Base-by-base conservation (phyloP, 2,888 invertebrate species). In the Pecten maximus region DNA sequence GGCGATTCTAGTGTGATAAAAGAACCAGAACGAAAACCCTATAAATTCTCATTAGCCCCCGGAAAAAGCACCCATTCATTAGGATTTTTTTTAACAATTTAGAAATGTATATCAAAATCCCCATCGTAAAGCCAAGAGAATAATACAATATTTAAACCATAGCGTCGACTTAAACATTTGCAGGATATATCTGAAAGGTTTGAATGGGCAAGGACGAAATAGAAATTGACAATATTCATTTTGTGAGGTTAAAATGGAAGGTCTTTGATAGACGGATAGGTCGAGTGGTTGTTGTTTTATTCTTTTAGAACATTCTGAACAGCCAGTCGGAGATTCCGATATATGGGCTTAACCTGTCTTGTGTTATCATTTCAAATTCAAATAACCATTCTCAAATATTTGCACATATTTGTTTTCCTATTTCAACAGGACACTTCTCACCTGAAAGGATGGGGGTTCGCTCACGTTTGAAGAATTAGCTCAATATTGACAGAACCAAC, bases 361-460 rank as follows among this genome's bases (percentile, higher is more conserved):
- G 74, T 74, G 74, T 74, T 74, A 28, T 74, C 35, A 74, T 74
- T 74, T 35, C 28, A 74, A 74, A 74, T 74, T 74, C 74, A 35
- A 74, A 74, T 74, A 74, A 74, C 74, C 74, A 74, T 74, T 15
- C 10, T 35, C 74, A 74, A 74, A 74, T 74, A 74, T 74, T 74
- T 74, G 74, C 74, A 74, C 28, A 74, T 74, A 74, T 74, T 74
- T 74, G 35, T 74, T 74, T 74, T 74, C 74, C 74, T 74, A 74
- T 74, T 74, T 74, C 74, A 74, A 74, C 74, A 74, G 35, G 74
- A 74, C 74, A 74, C 74, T 74, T 74, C 74, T 28, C 74, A 35
- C 74, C 74, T 35, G 74, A 35, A 74, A 35, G 35, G 74, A 8
- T 74, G 35, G 35, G 12, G 35, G 74, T 35, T 74, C 35, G 16